Base-by-base conservation (phyloP, 2,797 vertebrate genomes). In the Halcyon badia region DNA sequence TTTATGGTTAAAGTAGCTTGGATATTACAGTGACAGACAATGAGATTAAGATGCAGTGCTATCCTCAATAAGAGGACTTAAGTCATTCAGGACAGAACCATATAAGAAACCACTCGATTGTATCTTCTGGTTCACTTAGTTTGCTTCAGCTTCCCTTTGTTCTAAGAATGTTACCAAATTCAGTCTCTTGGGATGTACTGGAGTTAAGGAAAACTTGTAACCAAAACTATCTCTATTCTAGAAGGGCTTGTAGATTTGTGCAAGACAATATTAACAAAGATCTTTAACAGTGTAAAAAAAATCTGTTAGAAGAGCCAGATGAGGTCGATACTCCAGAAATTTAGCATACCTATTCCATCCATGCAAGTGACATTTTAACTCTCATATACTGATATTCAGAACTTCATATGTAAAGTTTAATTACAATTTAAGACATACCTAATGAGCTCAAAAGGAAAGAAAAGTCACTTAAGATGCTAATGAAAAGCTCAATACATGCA, bases 391-490 rank as follows among this genome's bases (percentile, higher is more conserved):
- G 21, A 21, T 14, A 64, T 3, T 5, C 17, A 44, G 18, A 9
- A 44, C 15, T 79, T 42, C 1, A 6, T 3, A 37, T 0, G 6
- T 0, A 2, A 11, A 5, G 9, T 12, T 79, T 25, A 44, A 28
- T 8, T 48, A 37, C 26, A n/a, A 26, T 2, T 10, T 31, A 39
- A 44, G 5, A 11, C 21, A 7, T 8, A 66, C 2, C 11, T 39
- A 51, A 46, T 3, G 7, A 60, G 33, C 14, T 60, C 11, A 48
- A 83, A 44, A 19, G 6, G 9, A 7, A 2, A 16, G n/a, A 71
- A 16, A 7, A 70, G 28, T 8, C 16, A 25, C 0, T 0, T 4
- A 33, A 19, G 20, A 17, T 1, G 0, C 11, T 18, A 56, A 11
- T 1, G 9, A 72, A 52, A 60, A 65, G 37, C 14, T 26, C 6